Evolutionary conservation across 2,888 invertebrate species (phyloP).

Genomic region (Nymphalis urticae): DNA sequence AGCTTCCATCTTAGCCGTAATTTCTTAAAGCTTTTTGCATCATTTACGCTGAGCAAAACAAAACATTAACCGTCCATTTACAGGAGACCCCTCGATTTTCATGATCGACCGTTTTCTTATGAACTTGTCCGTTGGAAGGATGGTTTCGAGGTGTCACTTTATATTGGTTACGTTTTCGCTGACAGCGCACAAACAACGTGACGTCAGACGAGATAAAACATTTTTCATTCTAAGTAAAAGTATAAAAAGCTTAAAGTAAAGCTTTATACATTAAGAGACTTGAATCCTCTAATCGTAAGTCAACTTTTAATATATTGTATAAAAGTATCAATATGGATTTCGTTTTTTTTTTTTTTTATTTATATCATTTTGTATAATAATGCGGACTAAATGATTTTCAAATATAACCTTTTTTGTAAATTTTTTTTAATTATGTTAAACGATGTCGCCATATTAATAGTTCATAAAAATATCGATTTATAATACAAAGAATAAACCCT

Average conservation of each 20-base stretch:
- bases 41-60: conserved; percentile 60
- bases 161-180: conserved; percentile 44
- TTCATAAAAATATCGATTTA: not conserved
- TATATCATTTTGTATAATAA: too few relatives aligned
- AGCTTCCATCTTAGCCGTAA: conserved; percentile 35
- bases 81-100: conserved; percentile 42
- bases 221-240: conserved; percentile 25
- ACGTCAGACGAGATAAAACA: conserved; percentile 50
- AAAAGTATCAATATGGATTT: too few relatives aligned
- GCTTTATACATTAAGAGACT: not conserved
- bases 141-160: conserved; percentile 41
- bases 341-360: too few relatives aligned
- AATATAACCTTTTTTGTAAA: too few relatives aligned
- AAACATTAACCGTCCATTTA: conserved; percentile 49
- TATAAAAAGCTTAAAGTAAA: not conserved
- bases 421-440: too few relatives aligned
- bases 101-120: conserved; percentile 34
- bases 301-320: too few relatives aligned
- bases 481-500: not conserved
- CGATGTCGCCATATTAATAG: too few relatives aligned
- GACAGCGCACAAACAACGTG: conserved; percentile 43
- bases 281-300: too few relatives aligned
- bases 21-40: conserved; percentile 57
- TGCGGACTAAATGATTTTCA: too few relatives aligned
- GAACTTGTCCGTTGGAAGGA: conserved; percentile 29